Percentiles rank a stretch among this genome's conserved stretches.
Evolutionary conservation across 2,113 vertebrate species (phyloP).

Genomic region (Agelaius tricolor): DNA sequence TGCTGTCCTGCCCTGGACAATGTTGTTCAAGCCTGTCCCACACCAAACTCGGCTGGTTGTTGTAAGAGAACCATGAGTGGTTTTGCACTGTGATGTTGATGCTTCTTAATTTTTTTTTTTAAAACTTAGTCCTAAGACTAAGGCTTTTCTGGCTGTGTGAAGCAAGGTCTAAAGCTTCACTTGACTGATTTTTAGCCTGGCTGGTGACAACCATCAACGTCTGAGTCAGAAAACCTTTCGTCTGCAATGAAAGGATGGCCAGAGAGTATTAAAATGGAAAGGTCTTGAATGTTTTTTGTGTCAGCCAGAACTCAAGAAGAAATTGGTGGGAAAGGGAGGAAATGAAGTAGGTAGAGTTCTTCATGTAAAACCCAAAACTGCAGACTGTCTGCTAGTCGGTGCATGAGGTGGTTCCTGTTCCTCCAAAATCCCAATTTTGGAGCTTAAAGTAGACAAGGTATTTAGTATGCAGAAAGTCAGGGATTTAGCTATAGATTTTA

Average conservation of each 20-base stretch:
- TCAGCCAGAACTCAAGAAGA: background rate
- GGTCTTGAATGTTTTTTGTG: background rate
- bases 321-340: background rate
- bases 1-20: background rate
- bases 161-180: background rate
- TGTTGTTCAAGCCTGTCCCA: background rate
- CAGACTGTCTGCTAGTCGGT: fast-evolving
- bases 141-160: background rate
- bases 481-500: background rate
- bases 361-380: background rate
- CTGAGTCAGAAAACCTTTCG: background rate
- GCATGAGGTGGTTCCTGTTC: background rate
- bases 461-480: background rate
- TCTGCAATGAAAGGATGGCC: background rate
- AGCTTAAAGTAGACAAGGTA: background rate
- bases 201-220: background rate
- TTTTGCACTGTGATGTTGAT: background rate
- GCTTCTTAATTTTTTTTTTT: background rate
- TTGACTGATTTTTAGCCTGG: background rate
- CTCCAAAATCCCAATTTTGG: background rate
- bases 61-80: background rate
- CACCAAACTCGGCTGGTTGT: background rate
- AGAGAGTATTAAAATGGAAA: background rate
- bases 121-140: background rate
- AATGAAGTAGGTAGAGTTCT: background rate